These are phyloP conservation scores for Diabrotica balteata DNA, from an alignment of 2,888 invertebrate species.

Conservation along the genomic window DNA sequence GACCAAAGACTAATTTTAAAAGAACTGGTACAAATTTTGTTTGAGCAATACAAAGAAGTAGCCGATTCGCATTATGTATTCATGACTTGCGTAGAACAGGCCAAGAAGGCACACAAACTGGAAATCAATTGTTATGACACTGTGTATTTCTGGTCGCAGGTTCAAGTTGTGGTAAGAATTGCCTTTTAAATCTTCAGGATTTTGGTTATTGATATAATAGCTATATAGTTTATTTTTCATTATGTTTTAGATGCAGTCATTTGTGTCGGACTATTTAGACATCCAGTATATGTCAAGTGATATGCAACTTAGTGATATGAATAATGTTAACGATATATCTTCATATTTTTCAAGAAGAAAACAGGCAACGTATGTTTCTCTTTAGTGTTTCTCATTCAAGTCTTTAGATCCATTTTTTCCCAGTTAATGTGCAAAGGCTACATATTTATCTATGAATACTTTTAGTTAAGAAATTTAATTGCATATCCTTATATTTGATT, in stretches of 20 bases:
- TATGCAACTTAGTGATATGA: conserved; percentile 60
- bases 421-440: no score
- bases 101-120: conserved; percentile 67
- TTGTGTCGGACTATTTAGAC: conserved; percentile 87
- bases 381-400: conserved; percentile 1
- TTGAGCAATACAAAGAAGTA: conserved; percentile 84
- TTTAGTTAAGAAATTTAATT: background rate
- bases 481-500: background rate
- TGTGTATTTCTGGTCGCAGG: conserved; percentile 87
- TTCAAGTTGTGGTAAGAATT: conserved; percentile 81
- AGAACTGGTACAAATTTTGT: conserved; percentile 75
- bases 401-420: no score
- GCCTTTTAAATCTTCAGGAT: background rate
- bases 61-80: conserved; percentile 78
- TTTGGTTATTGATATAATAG: conserved; percentile 20
- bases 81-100: conserved; percentile 68
- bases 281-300: conserved; percentile 79
- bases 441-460: conserved; percentile 2
- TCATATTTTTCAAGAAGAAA: conserved; percentile 64
- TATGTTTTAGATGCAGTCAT: conserved; percentile 75
- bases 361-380: conserved; percentile 55
- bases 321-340: conserved; percentile 64
- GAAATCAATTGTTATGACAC: conserved; percentile 70
- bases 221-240: no score
- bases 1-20: conserved; percentile 51